Conservation (phyloP, 2,113 vertebrate species). For the Pachycephala philippinensis region DNA sequence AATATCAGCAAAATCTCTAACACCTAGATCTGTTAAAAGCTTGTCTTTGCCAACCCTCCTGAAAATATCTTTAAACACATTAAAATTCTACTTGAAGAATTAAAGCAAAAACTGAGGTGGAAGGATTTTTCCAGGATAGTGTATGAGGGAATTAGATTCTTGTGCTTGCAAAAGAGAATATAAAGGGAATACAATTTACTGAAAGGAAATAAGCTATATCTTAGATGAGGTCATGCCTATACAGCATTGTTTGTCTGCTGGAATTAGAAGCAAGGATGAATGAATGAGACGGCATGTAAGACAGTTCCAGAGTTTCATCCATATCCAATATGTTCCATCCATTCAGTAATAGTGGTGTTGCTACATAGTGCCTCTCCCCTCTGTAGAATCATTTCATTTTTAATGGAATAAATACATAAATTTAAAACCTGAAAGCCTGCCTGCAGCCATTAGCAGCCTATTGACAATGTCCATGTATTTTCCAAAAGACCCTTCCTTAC, state of each 20-base stretch:
- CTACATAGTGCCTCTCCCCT: not conserved
- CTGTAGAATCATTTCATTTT: constrained; percentile 27
- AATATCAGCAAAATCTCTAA: constrained; percentile 14
- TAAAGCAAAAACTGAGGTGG: not conserved
- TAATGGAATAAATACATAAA: constrained; percentile 57
- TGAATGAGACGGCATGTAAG: not conserved
- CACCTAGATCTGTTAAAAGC: constrained; percentile 1
- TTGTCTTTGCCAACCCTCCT: not conserved
- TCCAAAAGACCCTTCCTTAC: not conserved
- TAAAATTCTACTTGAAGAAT: not conserved
- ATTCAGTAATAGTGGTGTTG: not conserved
- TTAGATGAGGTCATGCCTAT: not conserved
- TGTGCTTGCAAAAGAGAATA: not conserved
- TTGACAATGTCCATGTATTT: not conserved
- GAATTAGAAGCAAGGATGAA: not conserved
- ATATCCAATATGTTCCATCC: not conserved
- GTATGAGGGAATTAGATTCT: not conserved
- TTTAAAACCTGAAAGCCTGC: constrained; percentile 12
- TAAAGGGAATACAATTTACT: not conserved
- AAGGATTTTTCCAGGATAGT: not conserved
- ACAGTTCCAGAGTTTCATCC: not conserved
- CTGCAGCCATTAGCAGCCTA: constrained; percentile 65
- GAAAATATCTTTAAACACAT: not conserved
- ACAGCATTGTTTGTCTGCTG: not conserved
- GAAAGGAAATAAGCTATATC: not conserved